Percentiles rank a stretch among this genome's conserved stretches.
Conservation (phyloP, 2,113 vertebrate genomes). For the Herpetotheres cachinnans region DNA sequence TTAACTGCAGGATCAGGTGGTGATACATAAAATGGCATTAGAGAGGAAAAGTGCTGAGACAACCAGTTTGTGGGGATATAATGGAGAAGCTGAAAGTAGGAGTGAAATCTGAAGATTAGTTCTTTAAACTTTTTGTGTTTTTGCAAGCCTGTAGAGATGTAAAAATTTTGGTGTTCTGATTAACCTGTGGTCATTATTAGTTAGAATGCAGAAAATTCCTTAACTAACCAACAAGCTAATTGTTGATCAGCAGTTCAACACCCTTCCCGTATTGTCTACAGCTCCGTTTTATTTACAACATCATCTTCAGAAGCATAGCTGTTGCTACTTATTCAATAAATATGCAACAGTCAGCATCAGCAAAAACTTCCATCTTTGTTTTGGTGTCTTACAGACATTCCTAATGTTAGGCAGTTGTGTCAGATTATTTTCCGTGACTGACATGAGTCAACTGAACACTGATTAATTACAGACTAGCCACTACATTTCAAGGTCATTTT, state of each 20-base stretch:
- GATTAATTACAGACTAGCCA: background rate
- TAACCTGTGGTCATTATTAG: background rate
- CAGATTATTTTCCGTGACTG: constrained; percentile 15
- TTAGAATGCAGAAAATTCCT: background rate
- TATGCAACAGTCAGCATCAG: background rate
- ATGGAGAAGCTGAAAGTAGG: background rate
- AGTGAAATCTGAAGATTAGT: background rate
- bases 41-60: background rate
- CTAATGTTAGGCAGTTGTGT: background rate
- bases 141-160: background rate
- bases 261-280: background rate
- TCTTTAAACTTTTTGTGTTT: background rate
- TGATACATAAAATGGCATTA: background rate
- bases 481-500: background rate
- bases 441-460: background rate
- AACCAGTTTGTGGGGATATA: background rate
- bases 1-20: background rate
- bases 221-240: background rate
- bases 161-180: background rate
- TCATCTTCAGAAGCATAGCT: background rate
- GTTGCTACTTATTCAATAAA: background rate
- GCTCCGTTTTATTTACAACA: background rate
- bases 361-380: background rate
- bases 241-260: background rate
- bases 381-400: background rate